A percentile compares a stretch with the other conserved stretches of the same genome.
These are phyloP conservation scores for Mercenaria mercenaria DNA, from an alignment of 1,140 invertebrate genomes.

Conservation along the genomic window DNA sequence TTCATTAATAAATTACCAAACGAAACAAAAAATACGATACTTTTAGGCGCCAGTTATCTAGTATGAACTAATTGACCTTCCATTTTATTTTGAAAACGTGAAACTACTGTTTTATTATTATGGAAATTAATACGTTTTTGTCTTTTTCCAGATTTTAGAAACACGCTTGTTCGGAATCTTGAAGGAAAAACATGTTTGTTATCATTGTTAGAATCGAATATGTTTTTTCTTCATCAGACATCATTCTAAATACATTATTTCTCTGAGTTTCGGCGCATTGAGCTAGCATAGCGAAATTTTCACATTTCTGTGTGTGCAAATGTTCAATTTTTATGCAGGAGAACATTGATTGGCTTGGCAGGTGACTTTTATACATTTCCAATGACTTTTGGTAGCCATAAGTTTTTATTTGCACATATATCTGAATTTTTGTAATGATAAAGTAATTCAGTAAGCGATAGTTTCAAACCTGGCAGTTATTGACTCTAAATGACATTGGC, in stretches of 20 bases:
- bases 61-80: neutral
- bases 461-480: slow-evolving; percentile 40
- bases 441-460: slow-evolving; percentile 49
- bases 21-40: neutral
- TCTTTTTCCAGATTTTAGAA: no score
- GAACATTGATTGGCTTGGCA: slow-evolving; percentile 41
- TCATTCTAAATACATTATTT: no score
- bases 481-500: slow-evolving; percentile 47
- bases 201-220: no score
- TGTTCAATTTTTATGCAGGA: slow-evolving; percentile 4
- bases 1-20: slow-evolving; percentile 32
- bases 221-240: no score
- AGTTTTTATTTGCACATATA: slow-evolving; percentile 52
- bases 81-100: neutral
- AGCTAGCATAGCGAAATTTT: no score
- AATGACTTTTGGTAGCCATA: slow-evolving; percentile 53
- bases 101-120: neutral
- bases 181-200: no score
- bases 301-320: neutral
- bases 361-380: slow-evolving; percentile 59
- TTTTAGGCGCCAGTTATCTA: neutral
- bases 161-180: no score
- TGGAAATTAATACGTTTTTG: neutral
- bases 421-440: slow-evolving; percentile 55
- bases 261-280: no score